These are phyloP conservation scores for Peromyscus leucopus DNA, from an alignment of 2,113 vertebrate species.

Conservation along the genomic window DNA sequence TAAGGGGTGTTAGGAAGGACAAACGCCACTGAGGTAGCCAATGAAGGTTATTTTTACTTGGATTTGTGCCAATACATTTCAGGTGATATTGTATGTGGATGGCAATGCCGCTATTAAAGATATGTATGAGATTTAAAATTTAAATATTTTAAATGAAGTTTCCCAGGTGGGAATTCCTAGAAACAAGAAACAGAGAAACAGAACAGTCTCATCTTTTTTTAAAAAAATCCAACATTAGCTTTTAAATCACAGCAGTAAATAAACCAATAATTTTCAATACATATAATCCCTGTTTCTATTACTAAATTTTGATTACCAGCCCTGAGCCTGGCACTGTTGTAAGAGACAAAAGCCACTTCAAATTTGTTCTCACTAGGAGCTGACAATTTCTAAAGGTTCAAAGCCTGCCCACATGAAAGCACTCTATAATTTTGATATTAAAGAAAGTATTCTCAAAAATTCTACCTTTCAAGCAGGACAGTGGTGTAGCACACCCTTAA, in stretches of 20 bases:
- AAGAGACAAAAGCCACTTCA: neutral
- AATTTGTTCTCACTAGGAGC: neutral
- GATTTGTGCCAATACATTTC: neutral
- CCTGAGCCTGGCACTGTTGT: neutral
- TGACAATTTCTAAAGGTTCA: neutral
- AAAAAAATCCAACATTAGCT: neutral
- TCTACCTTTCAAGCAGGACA: neutral
- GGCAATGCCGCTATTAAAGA: neutral
- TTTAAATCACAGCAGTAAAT: conserved; percentile 23
- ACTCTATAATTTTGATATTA: neutral
- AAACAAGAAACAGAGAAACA: neutral
- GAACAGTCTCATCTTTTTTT: neutral
- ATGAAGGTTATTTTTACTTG: neutral
- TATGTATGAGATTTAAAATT: neutral
- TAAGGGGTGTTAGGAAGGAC: neutral
- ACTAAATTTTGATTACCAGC: neutral
- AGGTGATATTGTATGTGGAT: neutral
- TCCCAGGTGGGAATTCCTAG: neutral
- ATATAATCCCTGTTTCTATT: neutral
- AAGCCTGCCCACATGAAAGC: neutral
- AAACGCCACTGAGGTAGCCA: neutral
- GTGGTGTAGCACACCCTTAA: neutral
- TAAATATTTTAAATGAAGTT: neutral
- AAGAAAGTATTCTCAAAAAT: neutral
- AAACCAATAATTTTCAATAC: conserved; percentile 15